Conservation (phyloP, 1,140 invertebrate genomes). For the Drosophila yakuba region DNA sequence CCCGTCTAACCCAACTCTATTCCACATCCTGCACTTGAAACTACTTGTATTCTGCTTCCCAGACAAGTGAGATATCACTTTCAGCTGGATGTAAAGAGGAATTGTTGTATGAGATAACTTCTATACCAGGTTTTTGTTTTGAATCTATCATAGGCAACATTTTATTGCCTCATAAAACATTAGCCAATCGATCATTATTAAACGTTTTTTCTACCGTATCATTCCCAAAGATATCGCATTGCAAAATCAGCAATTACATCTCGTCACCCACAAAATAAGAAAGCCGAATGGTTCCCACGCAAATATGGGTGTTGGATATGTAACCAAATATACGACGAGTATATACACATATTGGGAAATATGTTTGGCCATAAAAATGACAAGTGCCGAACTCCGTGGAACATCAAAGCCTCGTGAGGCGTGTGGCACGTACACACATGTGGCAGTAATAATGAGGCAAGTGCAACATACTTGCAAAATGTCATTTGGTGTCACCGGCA, state of each 20-base stretch:
- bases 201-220: background rate
- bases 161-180: background rate
- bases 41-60: slow-evolving; percentile 6
- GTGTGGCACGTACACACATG: slow-evolving; percentile 79
- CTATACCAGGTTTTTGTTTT: background rate
- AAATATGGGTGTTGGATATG: slow-evolving; percentile 23
- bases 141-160: background rate
- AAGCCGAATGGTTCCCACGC: slow-evolving; percentile 45
- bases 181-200: slow-evolving; percentile 2
- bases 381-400: slow-evolving; percentile 68
- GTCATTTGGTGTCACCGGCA: slow-evolving; percentile 68
- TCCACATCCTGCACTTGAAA: slow-evolving; percentile 61
- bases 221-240: slow-evolving; percentile 40
- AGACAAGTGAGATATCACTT: slow-evolving; percentile 20
- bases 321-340: slow-evolving; percentile 5
- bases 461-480: slow-evolving; percentile 83
- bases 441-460: slow-evolving; percentile 81
- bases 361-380: slow-evolving; percentile 75
- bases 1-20: slow-evolving; percentile 37
- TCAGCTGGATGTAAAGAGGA: background rate
- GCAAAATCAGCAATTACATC: slow-evolving; percentile 77
- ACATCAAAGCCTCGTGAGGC: slow-evolving; percentile 61
- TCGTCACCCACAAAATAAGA: slow-evolving; percentile 63
- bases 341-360: slow-evolving; percentile 46
- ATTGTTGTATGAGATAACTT: no score